Evolutionary conservation across 2,797 vertebrate genomes (phyloP), one percentile per base, ranked within the genome.

Genomic region (Danio choprae): DNA sequence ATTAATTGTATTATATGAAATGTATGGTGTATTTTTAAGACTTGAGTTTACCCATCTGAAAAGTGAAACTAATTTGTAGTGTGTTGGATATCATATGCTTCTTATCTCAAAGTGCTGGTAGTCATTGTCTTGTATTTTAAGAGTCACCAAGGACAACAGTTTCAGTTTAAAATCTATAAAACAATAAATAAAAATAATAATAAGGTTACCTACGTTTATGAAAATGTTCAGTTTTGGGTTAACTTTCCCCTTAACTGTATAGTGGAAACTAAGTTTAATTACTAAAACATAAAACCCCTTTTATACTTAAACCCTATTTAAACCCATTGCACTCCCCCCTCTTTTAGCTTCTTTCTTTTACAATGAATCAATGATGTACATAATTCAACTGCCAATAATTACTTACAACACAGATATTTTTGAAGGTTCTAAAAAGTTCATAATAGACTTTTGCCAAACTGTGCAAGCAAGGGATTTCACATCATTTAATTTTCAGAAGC

Each of bases 31-130:
- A 29, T 29, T 29, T 29, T 29, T 29, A 29, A 29, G 29, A 29
- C 29, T 29, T 29, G 29, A 29, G 6, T 78, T 18, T 74, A 2
- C 59, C n/a, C 76, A 36, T 50, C 6, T 75, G 16, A 72, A 71
- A 74, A 64, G 9, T 36, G 40, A 74, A 48, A 13, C 2, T 40
- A 3, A 53, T 63, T 4, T 74, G n/a, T 40, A 15, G 7, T n/a
- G 11, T 44, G 6, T 41, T 76, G 29, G 3, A 55, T 7, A 36
- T 10, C 6, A 15, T 41, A 77, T 67, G 18, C 13, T 67, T 11
- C 29, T 20, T 38, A 29, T 29, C 29, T 29, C 29, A 29, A 29
- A 29, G 3, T 29, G 29, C 29, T 29, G 29, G 29, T 29, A 29
- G 3, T 29, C 29, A 29, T 29, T 3, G 29, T 29, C 29, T 29